A percentile compares a stretch with the other conserved stretches of the same genome.
These are phyloP conservation scores for Lytechinus pictus DNA, from an alignment of 35 echinoderm and acorn worm genomes.

Conservation along the genomic window DNA sequence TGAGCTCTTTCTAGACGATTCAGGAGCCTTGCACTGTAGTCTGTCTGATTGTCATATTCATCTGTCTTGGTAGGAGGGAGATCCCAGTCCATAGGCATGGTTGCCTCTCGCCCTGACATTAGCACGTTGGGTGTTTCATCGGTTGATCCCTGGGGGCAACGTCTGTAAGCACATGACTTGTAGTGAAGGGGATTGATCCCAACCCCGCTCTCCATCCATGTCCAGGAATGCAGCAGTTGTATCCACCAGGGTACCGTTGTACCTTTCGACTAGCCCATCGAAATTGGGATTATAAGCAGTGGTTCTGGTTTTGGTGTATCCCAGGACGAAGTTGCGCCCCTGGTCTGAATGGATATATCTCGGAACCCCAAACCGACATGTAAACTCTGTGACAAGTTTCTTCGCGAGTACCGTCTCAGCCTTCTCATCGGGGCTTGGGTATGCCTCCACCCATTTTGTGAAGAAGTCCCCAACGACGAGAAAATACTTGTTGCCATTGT, in stretches of 20 bases:
- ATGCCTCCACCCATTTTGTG: slow-evolving; percentile 69
- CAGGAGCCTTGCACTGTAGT: slow-evolving; percentile 24
- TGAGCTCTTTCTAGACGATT: slow-evolving; percentile 18
- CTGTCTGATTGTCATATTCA: background rate
- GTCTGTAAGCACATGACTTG: slow-evolving; percentile 55
- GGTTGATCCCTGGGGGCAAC: slow-evolving; percentile 59
- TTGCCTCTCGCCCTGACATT: slow-evolving; percentile 63
- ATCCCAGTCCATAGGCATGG: slow-evolving; percentile 48
- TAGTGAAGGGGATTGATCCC: slow-evolving; percentile 66
- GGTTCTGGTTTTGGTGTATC: slow-evolving; percentile 60
- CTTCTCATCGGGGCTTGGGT: slow-evolving; percentile 49
- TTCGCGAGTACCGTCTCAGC: slow-evolving; percentile 63
- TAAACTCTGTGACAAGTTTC: slow-evolving; percentile 51
- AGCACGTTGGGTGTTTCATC: slow-evolving; percentile 72
- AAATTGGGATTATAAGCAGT: slow-evolving; percentile 64
- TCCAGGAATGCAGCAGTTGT: slow-evolving; percentile 34
- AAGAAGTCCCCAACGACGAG: slow-evolving; percentile 62
- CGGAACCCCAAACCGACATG: slow-evolving; percentile 64
- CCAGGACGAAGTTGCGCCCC: slow-evolving; percentile 74
- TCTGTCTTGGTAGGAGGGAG: background rate
- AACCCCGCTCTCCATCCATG: slow-evolving; percentile 52
- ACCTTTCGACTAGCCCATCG: slow-evolving; percentile 69
- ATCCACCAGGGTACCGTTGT: slow-evolving; percentile 60
- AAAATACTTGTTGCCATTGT: slow-evolving; percentile 58
- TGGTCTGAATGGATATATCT: slow-evolving; percentile 50